A percentile compares a stretch with the other conserved stretches of the same genome.
These are phyloP conservation scores for Anthopleura xanthogrammica DNA, from an alignment of 92 coral and sea anemone genomes.

Conservation along the genomic window DNA sequence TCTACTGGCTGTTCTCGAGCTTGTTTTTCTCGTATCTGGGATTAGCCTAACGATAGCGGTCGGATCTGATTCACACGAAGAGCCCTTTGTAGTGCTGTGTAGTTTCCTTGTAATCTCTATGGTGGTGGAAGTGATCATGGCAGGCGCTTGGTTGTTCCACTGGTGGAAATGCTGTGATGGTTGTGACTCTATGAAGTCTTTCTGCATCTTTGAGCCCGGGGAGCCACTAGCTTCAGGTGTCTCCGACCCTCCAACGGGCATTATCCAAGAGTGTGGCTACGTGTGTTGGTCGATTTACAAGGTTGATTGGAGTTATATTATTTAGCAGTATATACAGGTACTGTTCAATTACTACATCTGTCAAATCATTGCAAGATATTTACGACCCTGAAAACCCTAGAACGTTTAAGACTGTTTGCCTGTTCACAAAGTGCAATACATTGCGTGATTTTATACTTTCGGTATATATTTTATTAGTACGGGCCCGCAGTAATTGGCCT, in stretches of 20 bases:
- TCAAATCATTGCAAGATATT: no score
- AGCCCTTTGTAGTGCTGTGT: background rate
- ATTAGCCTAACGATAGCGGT: background rate
- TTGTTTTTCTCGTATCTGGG: background rate
- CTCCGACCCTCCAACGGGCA: slow-evolving; percentile 9
- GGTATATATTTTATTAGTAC: no score
- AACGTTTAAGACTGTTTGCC: no score
- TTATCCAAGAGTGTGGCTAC: slow-evolving; percentile 5
- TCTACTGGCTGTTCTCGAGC: slow-evolving; percentile 2
- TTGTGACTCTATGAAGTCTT: background rate
- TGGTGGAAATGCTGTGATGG: slow-evolving; percentile 15
- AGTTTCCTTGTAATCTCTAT: background rate
- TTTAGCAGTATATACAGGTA: no score
- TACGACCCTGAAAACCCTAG: no score
- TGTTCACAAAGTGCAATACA: no score
- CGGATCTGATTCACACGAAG: background rate
- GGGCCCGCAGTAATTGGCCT: no score
- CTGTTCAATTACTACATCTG: no score
- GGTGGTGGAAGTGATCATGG: background rate
- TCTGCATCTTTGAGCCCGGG: slow-evolving; percentile 12
- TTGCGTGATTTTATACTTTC: no score
- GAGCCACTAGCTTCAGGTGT: background rate
- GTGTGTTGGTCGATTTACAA: slow-evolving; percentile 5
- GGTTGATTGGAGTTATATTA: background rate
- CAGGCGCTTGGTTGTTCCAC: background rate